Conservation (phyloP, 2,797 vertebrate species). For the Hippoglossus hippoglossus region DNA sequence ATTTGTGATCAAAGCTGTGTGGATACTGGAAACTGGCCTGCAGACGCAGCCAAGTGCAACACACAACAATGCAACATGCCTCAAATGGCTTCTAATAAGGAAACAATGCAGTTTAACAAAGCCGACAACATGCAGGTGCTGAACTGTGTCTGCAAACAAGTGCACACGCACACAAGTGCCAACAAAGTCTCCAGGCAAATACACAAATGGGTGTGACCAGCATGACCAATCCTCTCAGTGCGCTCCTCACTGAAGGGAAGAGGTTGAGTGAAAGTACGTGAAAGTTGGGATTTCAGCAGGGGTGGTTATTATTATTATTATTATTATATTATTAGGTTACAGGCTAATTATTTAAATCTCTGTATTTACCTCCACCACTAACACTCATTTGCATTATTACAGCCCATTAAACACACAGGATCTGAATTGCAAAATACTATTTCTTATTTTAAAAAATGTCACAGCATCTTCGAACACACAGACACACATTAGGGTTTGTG, state of each 20-base stretch:
- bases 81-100: neutral
- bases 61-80: neutral
- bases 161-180: too few species aligned
- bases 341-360: neutral
- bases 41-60: conserved; percentile 10
- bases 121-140: neutral
- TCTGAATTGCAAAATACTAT: neutral
- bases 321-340: too few species aligned
- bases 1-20: conserved; percentile 50
- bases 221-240: too few species aligned
- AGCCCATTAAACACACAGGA: neutral
- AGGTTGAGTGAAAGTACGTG: too few species aligned
- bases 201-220: too few species aligned
- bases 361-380: neutral
- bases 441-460: neutral
- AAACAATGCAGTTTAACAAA: conserved; percentile 9
- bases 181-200: neutral
- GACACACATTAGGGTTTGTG: neutral
- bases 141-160: neutral
- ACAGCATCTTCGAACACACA: neutral
- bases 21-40: conserved; percentile 2
- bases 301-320: too few species aligned
- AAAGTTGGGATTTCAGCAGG: too few species aligned
- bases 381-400: neutral
- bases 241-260: too few species aligned